Evolutionary conservation across 2,797 vertebrate species (phyloP), one percentile per base, ranked within the genome.

Genomic region (Urocyon cinereoargenteus): DNA sequence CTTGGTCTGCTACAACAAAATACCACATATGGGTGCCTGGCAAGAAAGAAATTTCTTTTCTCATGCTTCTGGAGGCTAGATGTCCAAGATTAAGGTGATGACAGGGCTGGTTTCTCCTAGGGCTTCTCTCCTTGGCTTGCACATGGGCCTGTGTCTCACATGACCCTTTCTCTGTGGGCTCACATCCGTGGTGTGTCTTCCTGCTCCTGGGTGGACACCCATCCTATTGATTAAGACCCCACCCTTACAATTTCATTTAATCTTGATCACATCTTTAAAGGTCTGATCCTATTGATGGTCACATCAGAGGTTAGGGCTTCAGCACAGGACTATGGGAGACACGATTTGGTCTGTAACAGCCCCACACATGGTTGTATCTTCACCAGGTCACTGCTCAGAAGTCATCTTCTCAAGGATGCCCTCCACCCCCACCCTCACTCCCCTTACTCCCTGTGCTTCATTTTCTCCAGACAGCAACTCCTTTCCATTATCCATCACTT

Each of bases 401-500:
- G 34, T 61, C 19, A 4, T 55, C 49, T 83, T 59, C 36, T 87
- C n/a, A 21, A 61, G 19, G 34, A n/a, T 26, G 6, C 19, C 28
- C 36, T 61, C 7, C 53, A 6, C 8, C 7, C 1, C 1, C 2
- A 1, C 2, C 72, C 6, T 73, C 24, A 34, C 5, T 72, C 26
- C 24, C 40, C 11, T 18, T 9, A 21, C 19, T n/a, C 31, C 34
- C 31, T 11, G 4, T 10, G 72, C 70, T 89, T 84, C 16, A 26
- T 85, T 87, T 78, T 79, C 24, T 68, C 3, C 15, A 31, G 0
- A 5, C 5, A 73, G 6, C 59, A 87, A 24, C 45, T 34, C 9
- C 6, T 89, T 72, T 15, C 24, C 31, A 18, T 28, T 59, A 45
- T 34, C 26, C 49, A 28, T 84, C 62, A 68, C 15, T 90, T 49